Conservation (phyloP, 2,113 vertebrate species). For the Nycticryphes semicollaris region DNA sequence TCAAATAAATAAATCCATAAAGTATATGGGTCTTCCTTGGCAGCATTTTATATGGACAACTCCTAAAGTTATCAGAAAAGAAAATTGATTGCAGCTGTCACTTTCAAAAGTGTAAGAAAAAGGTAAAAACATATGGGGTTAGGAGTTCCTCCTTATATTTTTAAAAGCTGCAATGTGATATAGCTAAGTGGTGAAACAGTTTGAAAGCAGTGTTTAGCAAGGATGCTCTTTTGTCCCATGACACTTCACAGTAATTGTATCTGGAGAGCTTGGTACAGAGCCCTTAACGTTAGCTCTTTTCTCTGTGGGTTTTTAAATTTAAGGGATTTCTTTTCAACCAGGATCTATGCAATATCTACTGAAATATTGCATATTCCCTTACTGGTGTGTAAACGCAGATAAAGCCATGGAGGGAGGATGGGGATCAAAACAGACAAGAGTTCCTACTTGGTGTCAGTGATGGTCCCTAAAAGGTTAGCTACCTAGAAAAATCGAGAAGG, state of each 20-base stretch:
- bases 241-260: background rate
- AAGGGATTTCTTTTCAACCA: background rate
- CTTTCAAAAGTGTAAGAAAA: background rate
- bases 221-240: background rate
- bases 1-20: background rate
- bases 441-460: background rate
- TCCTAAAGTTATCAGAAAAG: background rate
- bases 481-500: background rate
- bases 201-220: background rate
- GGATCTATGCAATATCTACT: background rate
- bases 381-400: background rate
- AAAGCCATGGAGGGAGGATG: background rate
- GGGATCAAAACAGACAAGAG: fast-evolving
- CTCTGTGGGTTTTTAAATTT: background rate
- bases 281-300: background rate
- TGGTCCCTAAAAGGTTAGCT: background rate
- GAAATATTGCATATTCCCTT: background rate
- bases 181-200: background rate
- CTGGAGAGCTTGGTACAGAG: background rate
- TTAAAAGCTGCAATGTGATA: background rate
- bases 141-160: background rate
- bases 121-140: background rate
- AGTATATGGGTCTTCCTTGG: background rate
- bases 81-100: background rate
- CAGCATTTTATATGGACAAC: background rate